Evolutionary conservation across 2,888 invertebrate genomes (phyloP).

Genomic region (Flexamia atlantica): DNA sequence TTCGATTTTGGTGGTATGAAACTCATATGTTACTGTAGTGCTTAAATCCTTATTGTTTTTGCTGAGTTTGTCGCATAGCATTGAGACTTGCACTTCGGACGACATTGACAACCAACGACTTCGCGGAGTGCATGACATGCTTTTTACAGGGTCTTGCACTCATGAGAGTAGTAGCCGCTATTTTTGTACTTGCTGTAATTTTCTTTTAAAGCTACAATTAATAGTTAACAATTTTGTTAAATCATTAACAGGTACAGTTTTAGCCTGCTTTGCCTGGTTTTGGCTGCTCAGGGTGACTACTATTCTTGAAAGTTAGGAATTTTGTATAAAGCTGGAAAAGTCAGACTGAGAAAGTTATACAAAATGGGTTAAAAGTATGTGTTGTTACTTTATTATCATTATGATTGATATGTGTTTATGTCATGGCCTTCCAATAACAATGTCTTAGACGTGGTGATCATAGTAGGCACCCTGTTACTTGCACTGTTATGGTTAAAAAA

Average conservation of each 20-base stretch:
- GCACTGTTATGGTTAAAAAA: not conserved
- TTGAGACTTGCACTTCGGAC: conserved; percentile 16
- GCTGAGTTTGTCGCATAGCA: conserved; percentile 51
- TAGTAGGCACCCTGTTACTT: conserved; percentile 23
- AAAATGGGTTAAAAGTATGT: no score
- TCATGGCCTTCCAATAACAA: no score
- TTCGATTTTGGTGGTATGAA: conserved; percentile 58
- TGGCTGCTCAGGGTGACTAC: conserved; percentile 20
- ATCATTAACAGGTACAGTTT: not conserved
- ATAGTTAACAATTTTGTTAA: not conserved
- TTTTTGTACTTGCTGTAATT: conserved; percentile 18
- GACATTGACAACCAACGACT: not conserved
- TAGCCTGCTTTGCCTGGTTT: conserved; percentile 12
- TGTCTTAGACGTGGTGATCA: not conserved
- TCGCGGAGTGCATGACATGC: conserved; percentile 41
- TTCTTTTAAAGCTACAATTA: not conserved
- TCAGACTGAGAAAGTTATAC: no score
- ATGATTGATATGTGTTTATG: no score
- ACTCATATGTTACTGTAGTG: conserved; percentile 42
- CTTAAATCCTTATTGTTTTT: conserved; percentile 31
- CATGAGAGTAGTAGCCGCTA: conserved; percentile 29
- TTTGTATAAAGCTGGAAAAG: no score
- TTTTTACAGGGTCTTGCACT: conserved; percentile 2
- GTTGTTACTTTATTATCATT: no score
- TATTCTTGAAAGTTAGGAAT: not conserved